Evolutionary conservation across 2,113 vertebrate genomes (phyloP).

Genomic region (Progne subis): DNA sequence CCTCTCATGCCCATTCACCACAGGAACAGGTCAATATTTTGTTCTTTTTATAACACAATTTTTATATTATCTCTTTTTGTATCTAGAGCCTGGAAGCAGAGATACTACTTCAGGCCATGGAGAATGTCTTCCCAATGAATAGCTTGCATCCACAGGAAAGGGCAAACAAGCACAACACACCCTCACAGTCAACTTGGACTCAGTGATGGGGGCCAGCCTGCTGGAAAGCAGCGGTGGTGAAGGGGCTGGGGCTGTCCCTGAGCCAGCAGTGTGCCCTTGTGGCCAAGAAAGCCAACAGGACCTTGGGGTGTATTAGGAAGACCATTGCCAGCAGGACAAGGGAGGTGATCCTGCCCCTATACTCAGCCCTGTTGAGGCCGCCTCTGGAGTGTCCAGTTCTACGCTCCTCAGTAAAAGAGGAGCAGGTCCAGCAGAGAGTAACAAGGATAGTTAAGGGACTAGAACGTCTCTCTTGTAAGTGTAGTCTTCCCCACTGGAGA

Average conservation of each 20-base stretch:
- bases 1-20: neutral
- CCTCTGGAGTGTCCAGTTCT: neutral
- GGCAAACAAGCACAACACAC: neutral
- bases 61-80: neutral
- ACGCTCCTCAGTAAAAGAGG: neutral
- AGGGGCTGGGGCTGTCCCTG: neutral
- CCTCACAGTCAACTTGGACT: neutral
- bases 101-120: neutral
- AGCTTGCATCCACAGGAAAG: neutral
- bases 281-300: neutral
- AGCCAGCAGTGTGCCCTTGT: neutral
- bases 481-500: neutral
- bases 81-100: neutral
- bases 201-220: neutral
- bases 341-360: neutral
- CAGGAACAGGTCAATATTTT: conserved; percentile 51
- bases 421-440: neutral
- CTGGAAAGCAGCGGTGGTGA: neutral
- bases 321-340: neutral
- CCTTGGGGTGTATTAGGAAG: neutral
- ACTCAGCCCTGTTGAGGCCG: neutral
- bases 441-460: neutral
- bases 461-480: neutral
- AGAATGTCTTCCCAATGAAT: neutral
- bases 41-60: conserved; percentile 37